Percentiles rank a stretch among this genome's conserved stretches.
phyloP scores from a whole-genome alignment of 2,113 vertebrate species.

The Myrmecobius fasciatus region DNA sequence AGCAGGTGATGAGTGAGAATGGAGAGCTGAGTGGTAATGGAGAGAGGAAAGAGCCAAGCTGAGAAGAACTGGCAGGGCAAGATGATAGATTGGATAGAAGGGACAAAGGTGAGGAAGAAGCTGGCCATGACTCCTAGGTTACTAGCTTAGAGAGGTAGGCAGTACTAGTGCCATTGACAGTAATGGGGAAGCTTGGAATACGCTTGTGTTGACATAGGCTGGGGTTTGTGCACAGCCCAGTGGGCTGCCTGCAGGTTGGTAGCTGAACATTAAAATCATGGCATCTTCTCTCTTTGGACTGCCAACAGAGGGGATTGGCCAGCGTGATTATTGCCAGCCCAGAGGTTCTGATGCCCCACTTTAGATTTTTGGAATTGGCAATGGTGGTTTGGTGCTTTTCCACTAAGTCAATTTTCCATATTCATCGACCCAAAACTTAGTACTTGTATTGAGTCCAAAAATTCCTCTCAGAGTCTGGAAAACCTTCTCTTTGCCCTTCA shows the following conservation, averaged over 20 bases:
- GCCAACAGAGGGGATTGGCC: slow-evolving; percentile 53
- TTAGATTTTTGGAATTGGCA: slow-evolving; percentile 68
- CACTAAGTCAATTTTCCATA: slow-evolving; percentile 62
- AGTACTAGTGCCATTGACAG: neutral
- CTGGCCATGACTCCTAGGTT: neutral
- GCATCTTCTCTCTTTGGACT: neutral
- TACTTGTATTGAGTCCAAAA: slow-evolving; percentile 57
- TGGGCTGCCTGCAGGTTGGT: slow-evolving; percentile 67
- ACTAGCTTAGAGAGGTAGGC: slow-evolving; percentile 32
- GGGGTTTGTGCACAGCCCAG: slow-evolving; percentile 49
- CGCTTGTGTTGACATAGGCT: slow-evolving; percentile 60
- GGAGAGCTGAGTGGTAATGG: slow-evolving; percentile 12
- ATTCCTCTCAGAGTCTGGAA: slow-evolving; percentile 41
- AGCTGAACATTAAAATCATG: slow-evolving; percentile 61
- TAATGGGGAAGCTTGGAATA: neutral
- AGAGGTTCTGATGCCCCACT: slow-evolving; percentile 62
- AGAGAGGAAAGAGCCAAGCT: neutral
- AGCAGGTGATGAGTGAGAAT: slow-evolving; percentile 41
- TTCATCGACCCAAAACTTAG: slow-evolving; percentile 56
- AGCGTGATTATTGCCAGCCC: slow-evolving; percentile 57
- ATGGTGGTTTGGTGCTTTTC: slow-evolving; percentile 43
- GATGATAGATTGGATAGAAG: neutral
- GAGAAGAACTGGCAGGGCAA: neutral
- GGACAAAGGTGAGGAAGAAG: slow-evolving; percentile 26
- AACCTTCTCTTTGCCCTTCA: slow-evolving; percentile 43